These are phyloP conservation scores for Linnaemya tessellans DNA, from an alignment of 2,888 invertebrate species.

Conservation along the genomic window DNA sequence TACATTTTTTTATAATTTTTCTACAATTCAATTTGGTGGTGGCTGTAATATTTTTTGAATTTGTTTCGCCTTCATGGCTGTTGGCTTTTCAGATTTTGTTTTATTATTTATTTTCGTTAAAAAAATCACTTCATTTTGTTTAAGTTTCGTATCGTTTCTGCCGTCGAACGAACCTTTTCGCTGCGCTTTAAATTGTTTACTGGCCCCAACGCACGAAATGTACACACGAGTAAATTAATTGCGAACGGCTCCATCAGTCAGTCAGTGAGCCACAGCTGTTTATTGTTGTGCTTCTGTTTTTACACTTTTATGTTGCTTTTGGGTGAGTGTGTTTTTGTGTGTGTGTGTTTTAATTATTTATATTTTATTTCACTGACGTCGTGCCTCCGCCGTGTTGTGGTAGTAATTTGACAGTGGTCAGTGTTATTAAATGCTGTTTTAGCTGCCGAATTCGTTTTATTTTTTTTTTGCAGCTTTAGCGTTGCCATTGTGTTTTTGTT, in stretches of 20 bases:
- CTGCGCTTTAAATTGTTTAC: slow-evolving; percentile 78
- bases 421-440: slow-evolving; percentile 2
- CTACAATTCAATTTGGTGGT: slow-evolving; percentile 10
- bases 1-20: not conserved
- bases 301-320: not conserved
- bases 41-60: slow-evolving; percentile 1
- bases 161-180: slow-evolving; percentile 76
- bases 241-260: slow-evolving; percentile 23
- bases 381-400: not conserved
- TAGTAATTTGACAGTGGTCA: not conserved
- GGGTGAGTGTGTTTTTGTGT: not conserved
- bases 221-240: slow-evolving; percentile 67
- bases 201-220: slow-evolving; percentile 73
- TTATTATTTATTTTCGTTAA: slow-evolving; percentile 34
- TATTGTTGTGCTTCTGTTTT: slow-evolving; percentile 48
- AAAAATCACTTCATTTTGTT: slow-evolving; percentile 15
- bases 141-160: not conserved
- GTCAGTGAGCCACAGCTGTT: slow-evolving; percentile 47
- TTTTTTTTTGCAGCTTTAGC: not conserved
- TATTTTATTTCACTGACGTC: not conserved
- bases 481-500: slow-evolving; percentile 18
- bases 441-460: not conserved
- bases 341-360: not conserved
- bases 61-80: slow-evolving; percentile 8
- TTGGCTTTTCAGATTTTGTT: slow-evolving; percentile 17